Evolutionary conservation across 2,797 vertebrate genomes (phyloP), one percentile per base, ranked within the genome.

Genomic region (Sylvilagus floridanus): DNA sequence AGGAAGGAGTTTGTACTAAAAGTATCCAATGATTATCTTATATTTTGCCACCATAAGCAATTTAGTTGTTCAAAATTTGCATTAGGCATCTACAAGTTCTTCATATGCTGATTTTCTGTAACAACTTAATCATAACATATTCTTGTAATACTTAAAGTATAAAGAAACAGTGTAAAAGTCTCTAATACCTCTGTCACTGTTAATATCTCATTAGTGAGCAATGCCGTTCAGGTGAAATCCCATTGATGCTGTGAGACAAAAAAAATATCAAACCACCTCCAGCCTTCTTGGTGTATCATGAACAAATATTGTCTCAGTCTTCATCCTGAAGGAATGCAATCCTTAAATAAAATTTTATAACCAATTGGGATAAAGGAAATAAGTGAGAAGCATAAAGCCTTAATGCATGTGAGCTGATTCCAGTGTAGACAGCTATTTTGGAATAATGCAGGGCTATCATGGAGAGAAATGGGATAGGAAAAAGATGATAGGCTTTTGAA

Each of bases 51-150:
- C 14, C 73, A 5, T 76, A 79, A 82, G 16, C 42, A 85, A 13
- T 71, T 84, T n/a, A 82, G 4, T 86, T 60, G 91, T 88, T 83
- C 30, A 86, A 26, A 69, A 84, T n/a, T 78, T 77, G 13, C n/a
- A 47, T 78, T 84, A 22, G 24, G 4, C 50, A 37, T 84, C 19
- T 21, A 75, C 72, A 30, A 90, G 32, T 57, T 83, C 11, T 79
- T 47, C 42, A 52, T 7, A 89, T 4, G 52, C 4, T 57, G 11
- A 13, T 77, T 5, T 12, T 86, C 5, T 52, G 63, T 57, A 78
- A 78, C 24, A 73, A 83, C 63, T 77, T 1, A 35, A 86, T 72
- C 28, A 14, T 68, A 35, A n/a, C 26, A 24, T 83, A 54, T 47
- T 68, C 1, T 10, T 4, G 7, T 50, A 68, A 66, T 89, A 12